Percentiles rank a stretch among this genome's conserved stretches.
Evolutionary conservation across 2,113 vertebrate genomes (phyloP).

Genomic region (Rhabdornis inornatus): DNA sequence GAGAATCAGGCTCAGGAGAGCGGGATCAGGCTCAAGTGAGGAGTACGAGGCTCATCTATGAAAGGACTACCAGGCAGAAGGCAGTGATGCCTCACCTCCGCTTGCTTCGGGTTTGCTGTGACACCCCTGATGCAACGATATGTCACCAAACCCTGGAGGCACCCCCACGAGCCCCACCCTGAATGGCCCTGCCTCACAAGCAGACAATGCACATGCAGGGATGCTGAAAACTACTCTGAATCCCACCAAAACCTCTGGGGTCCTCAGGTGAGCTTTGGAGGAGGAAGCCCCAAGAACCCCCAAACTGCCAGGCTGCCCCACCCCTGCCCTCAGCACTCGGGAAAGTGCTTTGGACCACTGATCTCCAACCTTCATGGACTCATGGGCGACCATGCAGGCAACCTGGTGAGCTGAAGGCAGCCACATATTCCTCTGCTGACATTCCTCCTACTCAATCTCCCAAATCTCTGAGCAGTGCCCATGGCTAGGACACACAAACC

Average conservation of each 20-base stretch:
- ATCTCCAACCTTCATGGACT: background rate
- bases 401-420: background rate
- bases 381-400: background rate
- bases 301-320: fast-evolving
- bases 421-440: too few relatives aligned
- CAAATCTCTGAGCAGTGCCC: background rate
- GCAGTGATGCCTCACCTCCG: background rate
- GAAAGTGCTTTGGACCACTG: background rate
- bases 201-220: background rate
- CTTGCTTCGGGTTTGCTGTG: background rate
- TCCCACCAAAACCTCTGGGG: background rate
- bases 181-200: fast-evolving
- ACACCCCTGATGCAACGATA: too few relatives aligned
- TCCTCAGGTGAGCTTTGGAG: background rate
- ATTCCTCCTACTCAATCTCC: background rate
- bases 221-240: background rate
- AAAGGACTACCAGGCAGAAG: background rate
- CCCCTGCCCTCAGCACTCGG: background rate
- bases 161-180: background rate
- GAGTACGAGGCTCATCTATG: background rate
- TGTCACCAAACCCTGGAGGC: background rate
- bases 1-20: background rate
- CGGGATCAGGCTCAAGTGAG: fast-evolving
- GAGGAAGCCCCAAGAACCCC: background rate
- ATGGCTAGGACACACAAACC: background rate